These are phyloP conservation scores for Silurus meridionalis DNA, from an alignment of 2,113 vertebrate species.

Conservation along the genomic window DNA sequence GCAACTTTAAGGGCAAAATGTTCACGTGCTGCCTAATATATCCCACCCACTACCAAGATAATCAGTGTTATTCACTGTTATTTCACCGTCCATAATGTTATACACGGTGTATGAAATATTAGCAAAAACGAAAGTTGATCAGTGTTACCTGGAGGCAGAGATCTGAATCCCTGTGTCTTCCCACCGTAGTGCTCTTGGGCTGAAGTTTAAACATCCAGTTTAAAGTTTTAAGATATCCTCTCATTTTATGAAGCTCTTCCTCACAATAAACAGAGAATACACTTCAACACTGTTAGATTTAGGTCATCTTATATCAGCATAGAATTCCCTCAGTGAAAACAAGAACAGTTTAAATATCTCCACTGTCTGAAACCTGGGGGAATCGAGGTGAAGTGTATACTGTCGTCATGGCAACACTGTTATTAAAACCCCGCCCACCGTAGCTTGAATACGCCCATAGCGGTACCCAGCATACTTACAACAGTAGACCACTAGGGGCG, in stretches of 20 bases:
- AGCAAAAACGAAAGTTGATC: not conserved
- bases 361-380: not conserved
- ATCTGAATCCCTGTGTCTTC: slow-evolving; percentile 70
- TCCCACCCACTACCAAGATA: too few species aligned
- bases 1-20: too few species aligned
- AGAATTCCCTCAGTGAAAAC: not conserved
- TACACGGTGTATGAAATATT: too few species aligned
- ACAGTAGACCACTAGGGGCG: not conserved
- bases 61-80: too few species aligned
- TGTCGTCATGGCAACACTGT: slow-evolving; percentile 41
- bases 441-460: not conserved
- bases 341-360: not conserved
- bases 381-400: slow-evolving; percentile 33
- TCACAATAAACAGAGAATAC: not conserved
- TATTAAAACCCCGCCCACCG: slow-evolving; percentile 17
- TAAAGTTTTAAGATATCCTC: slow-evolving; percentile 69
- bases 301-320: not conserved
- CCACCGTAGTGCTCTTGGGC: slow-evolving; percentile 64
- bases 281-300: not conserved
- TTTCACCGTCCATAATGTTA: too few species aligned
- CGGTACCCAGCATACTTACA: not conserved
- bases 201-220: slow-evolving; percentile 72
- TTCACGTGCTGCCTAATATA: too few species aligned
- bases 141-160: slow-evolving; percentile 74
- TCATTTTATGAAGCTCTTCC: slow-evolving; percentile 60